phyloP scores from a whole-genome alignment of 2,888 invertebrate species.

The Conomelus anceps region DNA sequence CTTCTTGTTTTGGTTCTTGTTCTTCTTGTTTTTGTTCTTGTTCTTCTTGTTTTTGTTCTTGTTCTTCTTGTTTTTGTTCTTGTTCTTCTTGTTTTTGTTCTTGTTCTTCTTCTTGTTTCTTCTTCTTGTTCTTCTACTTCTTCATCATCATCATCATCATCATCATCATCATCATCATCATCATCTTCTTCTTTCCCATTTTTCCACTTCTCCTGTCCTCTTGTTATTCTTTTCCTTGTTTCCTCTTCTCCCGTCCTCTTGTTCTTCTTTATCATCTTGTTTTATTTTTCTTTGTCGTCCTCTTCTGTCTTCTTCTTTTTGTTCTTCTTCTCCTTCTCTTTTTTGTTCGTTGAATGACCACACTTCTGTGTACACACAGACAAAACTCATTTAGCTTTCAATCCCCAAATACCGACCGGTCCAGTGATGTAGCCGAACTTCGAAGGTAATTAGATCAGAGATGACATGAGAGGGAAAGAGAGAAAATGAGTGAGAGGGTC shows the following conservation, averaged over 20 bases:
- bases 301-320: no score
- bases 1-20: no score
- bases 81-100: not conserved
- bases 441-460: not conserved
- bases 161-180: not conserved
- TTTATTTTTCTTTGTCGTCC: not conserved
- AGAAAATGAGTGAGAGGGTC: not conserved
- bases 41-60: no score
- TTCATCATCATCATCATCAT: no score
- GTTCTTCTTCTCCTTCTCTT: not conserved
- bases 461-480: not conserved
- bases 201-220: no score
- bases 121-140: no score
- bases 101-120: no score
- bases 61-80: not conserved
- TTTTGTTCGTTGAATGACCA: not conserved
- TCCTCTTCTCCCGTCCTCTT: no score
- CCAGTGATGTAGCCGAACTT: not conserved
- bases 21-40: not conserved
- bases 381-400: not conserved
- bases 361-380: not conserved
- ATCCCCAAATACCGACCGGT: not conserved
- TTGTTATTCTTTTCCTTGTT: not conserved
- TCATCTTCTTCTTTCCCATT: no score
- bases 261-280: no score